A percentile compares a stretch with the other conserved stretches of the same genome.
These are phyloP conservation scores for Eupithecia dodoneata DNA, from an alignment of 2,888 invertebrate genomes.

Conservation along the genomic window DNA sequence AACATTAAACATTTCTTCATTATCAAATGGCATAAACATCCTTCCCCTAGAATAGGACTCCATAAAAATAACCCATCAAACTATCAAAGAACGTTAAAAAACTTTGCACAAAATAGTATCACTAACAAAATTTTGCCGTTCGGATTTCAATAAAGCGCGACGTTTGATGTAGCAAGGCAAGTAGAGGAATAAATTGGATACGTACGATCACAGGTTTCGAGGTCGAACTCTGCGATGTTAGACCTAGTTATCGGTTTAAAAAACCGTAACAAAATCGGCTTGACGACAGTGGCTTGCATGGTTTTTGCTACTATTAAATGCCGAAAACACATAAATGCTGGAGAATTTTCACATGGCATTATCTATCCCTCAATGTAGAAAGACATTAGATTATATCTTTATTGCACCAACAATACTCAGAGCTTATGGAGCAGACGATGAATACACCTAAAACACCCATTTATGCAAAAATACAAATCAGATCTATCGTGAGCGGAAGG, in stretches of 20 bases:
- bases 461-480: not conserved
- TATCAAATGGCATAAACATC: not conserved
- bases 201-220: conserved; percentile 16
- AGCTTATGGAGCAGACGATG: not conserved
- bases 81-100: not conserved
- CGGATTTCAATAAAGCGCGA: conserved; percentile 7
- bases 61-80: not conserved
- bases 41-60: not conserved
- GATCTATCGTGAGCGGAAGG: not conserved
- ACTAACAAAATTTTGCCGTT: not conserved
- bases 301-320: too few species aligned
- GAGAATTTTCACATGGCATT: not conserved
- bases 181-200: conserved; percentile 13
- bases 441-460: not conserved
- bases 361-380: not conserved
- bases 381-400: too few species aligned
- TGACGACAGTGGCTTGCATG: too few species aligned
- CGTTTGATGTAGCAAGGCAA: conserved; percentile 2
- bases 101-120: conserved; percentile 4
- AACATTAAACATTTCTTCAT: not conserved
- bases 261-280: too few species aligned
- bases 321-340: not conserved
- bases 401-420: too few species aligned
- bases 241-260: not conserved
- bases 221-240: not conserved